A percentile compares a stretch with the other conserved stretches of the same genome.
Conservation (phyloP, 2,113 vertebrate genomes). For the Bujurquina vittata region DNA sequence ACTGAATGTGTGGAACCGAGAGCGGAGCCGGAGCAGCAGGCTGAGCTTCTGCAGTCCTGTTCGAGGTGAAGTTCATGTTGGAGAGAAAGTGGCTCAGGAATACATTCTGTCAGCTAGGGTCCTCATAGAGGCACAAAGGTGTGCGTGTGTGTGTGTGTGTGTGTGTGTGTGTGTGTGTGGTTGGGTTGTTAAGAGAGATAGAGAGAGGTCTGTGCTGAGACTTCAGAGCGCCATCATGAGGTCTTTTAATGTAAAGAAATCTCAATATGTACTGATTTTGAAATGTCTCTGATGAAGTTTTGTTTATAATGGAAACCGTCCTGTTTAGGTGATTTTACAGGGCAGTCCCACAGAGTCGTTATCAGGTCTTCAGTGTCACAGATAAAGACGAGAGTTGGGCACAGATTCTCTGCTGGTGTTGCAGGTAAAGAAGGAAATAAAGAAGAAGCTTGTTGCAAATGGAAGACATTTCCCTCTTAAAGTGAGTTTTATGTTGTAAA, state of each 20-base stretch:
- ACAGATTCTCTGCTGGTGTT: too few species aligned
- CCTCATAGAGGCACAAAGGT: neutral
- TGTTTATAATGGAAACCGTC: neutral
- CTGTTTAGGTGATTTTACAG: too few species aligned
- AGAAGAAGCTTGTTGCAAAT: too few species aligned
- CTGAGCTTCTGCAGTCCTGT: neutral
- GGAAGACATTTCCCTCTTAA: too few species aligned
- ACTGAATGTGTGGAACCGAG: neutral
- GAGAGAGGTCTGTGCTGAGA: neutral
- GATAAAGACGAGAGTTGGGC: too few species aligned
- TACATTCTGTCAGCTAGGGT: neutral
- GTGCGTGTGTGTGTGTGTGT: too few species aligned
- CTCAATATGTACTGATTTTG: neutral
- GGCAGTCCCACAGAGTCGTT: too few species aligned
- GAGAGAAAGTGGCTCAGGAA: neutral
- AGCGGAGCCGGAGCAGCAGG: neutral
- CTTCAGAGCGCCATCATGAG: constrained; percentile 28
- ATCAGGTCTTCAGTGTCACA: too few species aligned
- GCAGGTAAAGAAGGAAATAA: too few species aligned
- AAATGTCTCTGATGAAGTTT: neutral
- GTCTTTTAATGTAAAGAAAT: neutral
- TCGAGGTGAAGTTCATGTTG: neutral
- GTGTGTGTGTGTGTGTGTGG: too few species aligned
- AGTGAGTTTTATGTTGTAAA: too few species aligned
- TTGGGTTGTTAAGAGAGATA: too few species aligned